phyloP scores from a whole-genome alignment of 2,888 invertebrate genomes.

The Cheilosia vernalis region DNA sequence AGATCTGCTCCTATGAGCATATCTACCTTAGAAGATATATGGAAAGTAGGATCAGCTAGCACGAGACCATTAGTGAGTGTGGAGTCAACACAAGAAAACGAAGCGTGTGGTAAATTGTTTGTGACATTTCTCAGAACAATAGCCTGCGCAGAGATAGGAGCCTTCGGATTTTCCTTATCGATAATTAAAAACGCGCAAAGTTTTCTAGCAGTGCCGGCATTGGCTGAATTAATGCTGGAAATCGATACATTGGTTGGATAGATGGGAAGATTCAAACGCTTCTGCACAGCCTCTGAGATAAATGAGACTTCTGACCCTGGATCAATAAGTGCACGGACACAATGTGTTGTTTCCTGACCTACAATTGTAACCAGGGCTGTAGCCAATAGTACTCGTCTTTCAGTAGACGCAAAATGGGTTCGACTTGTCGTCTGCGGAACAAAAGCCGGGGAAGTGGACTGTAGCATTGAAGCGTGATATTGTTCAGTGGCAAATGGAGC shows the following conservation, averaged over 20 bases:
- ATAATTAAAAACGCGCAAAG: too few relatives aligned
- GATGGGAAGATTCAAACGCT: neutral
- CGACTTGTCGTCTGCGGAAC: slow-evolving; percentile 4
- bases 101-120: neutral
- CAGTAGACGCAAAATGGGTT: slow-evolving; percentile 7
- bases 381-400: neutral
- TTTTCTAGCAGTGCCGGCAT: neutral
- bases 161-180: neutral
- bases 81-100: neutral
- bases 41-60: neutral
- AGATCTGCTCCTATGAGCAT: slow-evolving; percentile 12
- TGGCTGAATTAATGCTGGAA: slow-evolving; percentile 2
- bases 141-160: neutral
- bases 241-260: neutral
- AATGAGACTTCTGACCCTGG: slow-evolving; percentile 22
- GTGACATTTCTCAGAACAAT: neutral
- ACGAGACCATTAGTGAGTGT: neutral
- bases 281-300: slow-evolving; percentile 8
- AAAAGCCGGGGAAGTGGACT: slow-evolving; percentile 23
- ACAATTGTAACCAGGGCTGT: slow-evolving; percentile 15
- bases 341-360: neutral
- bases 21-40: neutral
- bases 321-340: slow-evolving; percentile 5
- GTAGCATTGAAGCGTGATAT: neutral
- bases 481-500: neutral